Evolutionary conservation across 2,797 vertebrate genomes (phyloP), one percentile per base, ranked within the genome.

Genomic region (Sebastes vulpes): DNA sequence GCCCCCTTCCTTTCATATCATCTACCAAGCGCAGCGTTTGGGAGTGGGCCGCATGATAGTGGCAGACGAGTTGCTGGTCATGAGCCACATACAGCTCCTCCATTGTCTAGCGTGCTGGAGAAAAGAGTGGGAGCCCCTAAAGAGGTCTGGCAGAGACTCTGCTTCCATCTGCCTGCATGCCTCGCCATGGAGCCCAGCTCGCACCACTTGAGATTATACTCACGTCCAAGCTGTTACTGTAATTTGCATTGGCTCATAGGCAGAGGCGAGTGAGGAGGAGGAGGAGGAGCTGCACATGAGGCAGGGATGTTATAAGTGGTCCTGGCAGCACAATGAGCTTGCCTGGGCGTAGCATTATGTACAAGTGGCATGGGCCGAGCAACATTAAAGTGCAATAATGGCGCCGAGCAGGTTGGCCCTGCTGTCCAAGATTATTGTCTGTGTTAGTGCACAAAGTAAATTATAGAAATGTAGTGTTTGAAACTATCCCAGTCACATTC

Each of bases 201-300:
- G 28, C 90, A 92, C 92, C 92, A 89, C 92, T 95, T 93, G 91
- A 94, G 94, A 95, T 93, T 92, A 87, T 90, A 83, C 89, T 89
- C 92, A 93, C 94, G 91, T 95, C 93, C 94, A 95, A 95, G 94
- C 92, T 95, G 94, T 95, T 95, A 93, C 94, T 93, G 94, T 95
- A 94, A 95, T 95, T 95, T 95, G 91, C 93, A 94, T 94, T 94
- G 94, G 94, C 94, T 94, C 91, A 82, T 90, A 86, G 90, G 90
- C 88, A 90, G 86, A 89, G 46, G 50, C 84, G 82, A 89, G 76
- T 81, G 89, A 89, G 87, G 82, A 90, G 89, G 89, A 89, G 92
- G 83, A 88, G 92, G 83, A 90, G 92, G 93, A 93, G 87, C 76
- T 86, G 91, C 83, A 72, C 90, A 89, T 94, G 93, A 95, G 84